phyloP scores from a whole-genome alignment of 2,888 invertebrate genomes.

The Drosophila engyochracea region DNA sequence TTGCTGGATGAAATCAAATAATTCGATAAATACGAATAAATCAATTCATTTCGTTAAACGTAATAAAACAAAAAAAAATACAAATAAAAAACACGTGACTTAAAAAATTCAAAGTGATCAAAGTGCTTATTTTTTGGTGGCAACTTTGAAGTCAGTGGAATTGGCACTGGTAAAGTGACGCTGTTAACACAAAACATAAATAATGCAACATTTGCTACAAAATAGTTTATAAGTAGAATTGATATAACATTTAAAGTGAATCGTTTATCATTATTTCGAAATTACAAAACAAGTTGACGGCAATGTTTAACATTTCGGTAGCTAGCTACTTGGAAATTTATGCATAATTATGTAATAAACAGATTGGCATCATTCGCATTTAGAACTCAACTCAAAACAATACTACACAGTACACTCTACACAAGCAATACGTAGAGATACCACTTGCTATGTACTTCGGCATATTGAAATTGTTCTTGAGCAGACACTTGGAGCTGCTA shows the following conservation, averaged over 20 bases:
- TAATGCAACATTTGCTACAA: not conserved
- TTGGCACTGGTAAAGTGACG: constrained; percentile 3
- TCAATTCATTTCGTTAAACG: not conserved
- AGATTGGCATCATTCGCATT: constrained; percentile 30
- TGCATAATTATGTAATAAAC: constrained; percentile 38
- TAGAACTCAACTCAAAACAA: constrained; percentile 8
- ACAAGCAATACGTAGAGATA: constrained; percentile 3
- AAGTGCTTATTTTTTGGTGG: constrained; percentile 1
- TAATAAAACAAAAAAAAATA: not conserved
- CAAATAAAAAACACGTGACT: not conserved
- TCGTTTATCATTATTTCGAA: not conserved
- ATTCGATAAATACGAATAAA: not conserved
- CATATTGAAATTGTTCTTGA: constrained; percentile 27
- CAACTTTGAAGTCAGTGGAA: not conserved
- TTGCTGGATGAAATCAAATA: not conserved
- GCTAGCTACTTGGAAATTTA: constrained; percentile 8
- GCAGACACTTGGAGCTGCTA: constrained; percentile 30
- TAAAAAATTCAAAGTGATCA: not conserved
- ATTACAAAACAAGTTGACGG: constrained; percentile 19
- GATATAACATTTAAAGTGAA: not conserved
- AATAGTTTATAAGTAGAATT: not conserved
- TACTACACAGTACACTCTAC: constrained; percentile 9
- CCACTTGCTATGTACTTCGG: constrained; percentile 3
- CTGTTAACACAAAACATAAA: not conserved
- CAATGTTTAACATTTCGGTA: constrained; percentile 35